Conservation (phyloP, 2,113 vertebrate species). For the Opisthocomus hoazin region DNA sequence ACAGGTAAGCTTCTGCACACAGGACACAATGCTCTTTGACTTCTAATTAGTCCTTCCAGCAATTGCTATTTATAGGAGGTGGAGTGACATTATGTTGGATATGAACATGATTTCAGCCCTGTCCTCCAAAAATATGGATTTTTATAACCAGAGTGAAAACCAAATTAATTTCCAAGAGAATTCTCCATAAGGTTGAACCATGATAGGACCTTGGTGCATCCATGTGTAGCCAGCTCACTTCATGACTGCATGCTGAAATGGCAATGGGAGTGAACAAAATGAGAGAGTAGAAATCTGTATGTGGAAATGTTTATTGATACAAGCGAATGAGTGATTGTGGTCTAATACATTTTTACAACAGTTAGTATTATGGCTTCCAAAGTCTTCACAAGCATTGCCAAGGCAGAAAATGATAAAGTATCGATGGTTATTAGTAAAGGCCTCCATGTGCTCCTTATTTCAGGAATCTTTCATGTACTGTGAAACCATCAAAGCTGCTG, state of each 20-base stretch:
- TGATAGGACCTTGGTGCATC: background rate
- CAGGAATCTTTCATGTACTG: background rate
- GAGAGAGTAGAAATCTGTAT: background rate
- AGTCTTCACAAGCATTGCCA: background rate
- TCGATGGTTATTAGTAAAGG: background rate
- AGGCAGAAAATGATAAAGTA: background rate
- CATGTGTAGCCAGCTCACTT: background rate
- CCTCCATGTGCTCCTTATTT: background rate
- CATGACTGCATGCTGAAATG: background rate
- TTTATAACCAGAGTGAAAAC: background rate
- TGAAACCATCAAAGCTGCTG: background rate
- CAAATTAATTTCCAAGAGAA: background rate
- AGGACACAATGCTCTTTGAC: background rate
- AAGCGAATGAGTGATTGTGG: background rate
- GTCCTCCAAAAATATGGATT: background rate
- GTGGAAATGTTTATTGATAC: background rate
- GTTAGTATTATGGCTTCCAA: background rate
- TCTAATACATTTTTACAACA: background rate
- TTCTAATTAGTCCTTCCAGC: background rate
- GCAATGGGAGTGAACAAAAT: background rate
- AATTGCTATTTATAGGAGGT: background rate
- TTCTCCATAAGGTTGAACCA: background rate
- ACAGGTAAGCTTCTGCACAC: background rate
- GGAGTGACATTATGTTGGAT: background rate
- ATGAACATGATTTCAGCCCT: background rate